These are phyloP conservation scores for Brachycybe producta DNA, from an alignment of 2,888 invertebrate genomes.

Conservation along the genomic window DNA sequence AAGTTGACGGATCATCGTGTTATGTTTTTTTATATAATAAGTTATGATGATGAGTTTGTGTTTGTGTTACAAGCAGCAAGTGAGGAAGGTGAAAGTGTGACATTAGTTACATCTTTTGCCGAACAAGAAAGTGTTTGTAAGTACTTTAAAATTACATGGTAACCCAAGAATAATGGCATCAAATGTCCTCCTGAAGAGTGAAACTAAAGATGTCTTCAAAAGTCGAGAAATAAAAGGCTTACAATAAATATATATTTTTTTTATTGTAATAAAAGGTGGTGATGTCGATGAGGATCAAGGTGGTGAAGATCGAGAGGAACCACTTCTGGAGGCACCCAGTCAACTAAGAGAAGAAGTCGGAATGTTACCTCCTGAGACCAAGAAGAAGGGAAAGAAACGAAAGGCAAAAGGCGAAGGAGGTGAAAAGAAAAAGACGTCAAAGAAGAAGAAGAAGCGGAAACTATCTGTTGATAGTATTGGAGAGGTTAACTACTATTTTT, in stretches of 20 bases:
- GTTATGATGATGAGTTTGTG: background rate
- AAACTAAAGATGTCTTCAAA: too few species aligned
- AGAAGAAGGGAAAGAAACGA: conserved; percentile 79
- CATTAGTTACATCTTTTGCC: conserved; percentile 4
- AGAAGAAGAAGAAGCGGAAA: conserved; percentile 28
- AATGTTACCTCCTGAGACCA: conserved; percentile 36
- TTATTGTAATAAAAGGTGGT: conserved; percentile 15
- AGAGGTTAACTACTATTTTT: conserved; percentile 37
- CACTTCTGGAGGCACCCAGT: background rate
- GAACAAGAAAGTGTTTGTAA: conserved; percentile 11
- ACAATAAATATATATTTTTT: too few species aligned
- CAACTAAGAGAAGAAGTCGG: too few species aligned
- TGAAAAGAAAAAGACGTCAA: conserved; percentile 67
- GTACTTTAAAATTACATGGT: background rate
- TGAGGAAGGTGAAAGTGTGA: background rate
- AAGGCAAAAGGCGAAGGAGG: conserved; percentile 65
- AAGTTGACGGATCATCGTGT: background rate
- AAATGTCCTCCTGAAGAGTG: too few species aligned
- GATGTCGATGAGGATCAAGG: conserved; percentile 22
- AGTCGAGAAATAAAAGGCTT: too few species aligned
- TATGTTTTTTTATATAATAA: background rate
- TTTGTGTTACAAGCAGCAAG: conserved; percentile 7
- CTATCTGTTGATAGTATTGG: conserved; percentile 22
- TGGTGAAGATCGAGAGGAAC: conserved; percentile 13
- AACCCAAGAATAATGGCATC: too few species aligned